Base-by-base conservation (phyloP, 1,140 invertebrate genomes). In the Monochamus saltuarius region DNA sequence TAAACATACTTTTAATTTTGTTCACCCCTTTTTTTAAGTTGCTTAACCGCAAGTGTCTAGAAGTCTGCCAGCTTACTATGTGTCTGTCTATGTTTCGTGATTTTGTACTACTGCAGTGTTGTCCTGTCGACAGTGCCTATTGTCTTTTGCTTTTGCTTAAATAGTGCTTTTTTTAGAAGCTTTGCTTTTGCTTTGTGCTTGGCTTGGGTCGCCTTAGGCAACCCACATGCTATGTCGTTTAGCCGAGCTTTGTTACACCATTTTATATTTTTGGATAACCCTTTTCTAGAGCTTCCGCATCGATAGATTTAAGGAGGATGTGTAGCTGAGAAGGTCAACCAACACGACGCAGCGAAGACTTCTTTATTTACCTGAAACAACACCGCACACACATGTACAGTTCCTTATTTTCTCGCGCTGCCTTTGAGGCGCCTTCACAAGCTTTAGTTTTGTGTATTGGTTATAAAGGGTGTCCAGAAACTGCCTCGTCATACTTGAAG, bases 231-330 rank as follows among this genome's bases (percentile, higher is more conserved):
- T 56, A 54, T 62, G 45, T 59, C 62, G 45, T 65, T 60, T 72
- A 59, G 68, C 65, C 52, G 63, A 62, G 65, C 56, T 67, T 60
- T 57, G 66, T 67, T 66, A 59, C 52, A 61, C 40, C 40, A 64
- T 64, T 55, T 64, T 56, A 57, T 58, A 61, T 65, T 67, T 70
- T 73, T 73, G 71, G 71, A 73, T 73, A 73, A 73, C 71, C 71
- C 71, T 71, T 70, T 70, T 71, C 69, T 73, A 70, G 67, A 73
- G 71, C 71, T 71, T 70, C 65, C 69, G 67, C 69, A 71, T 64
- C 29, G 38, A 61, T 69, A 62, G 59, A 36, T 62, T 56, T 64
- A 64, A 65, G 60, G 53, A 59, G 39, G 62, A 34, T 29, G 43
- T 43, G 62, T 46, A 37, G 34, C 46, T 56, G 53, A 56, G 38